Percentiles rank a stretch among this genome's conserved stretches.
Evolutionary conservation across 2,797 vertebrate species (phyloP).

Genomic region (Pseudocheirus occidentalis): DNA sequence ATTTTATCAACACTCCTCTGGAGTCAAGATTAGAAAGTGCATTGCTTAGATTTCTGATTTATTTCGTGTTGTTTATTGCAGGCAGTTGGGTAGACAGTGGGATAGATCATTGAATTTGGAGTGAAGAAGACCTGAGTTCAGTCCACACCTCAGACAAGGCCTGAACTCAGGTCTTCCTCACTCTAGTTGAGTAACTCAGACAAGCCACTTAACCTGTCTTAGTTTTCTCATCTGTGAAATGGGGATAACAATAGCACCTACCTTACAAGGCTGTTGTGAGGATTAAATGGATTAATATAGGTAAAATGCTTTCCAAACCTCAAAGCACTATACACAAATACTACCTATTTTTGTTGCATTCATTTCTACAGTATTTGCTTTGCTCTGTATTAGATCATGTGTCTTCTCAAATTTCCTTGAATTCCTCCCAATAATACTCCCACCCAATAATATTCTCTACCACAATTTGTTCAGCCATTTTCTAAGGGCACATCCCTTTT

Average conservation of each 20-base stretch:
- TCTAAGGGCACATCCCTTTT: neutral
- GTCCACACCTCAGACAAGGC: too few relatives aligned
- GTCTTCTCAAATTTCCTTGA: neutral
- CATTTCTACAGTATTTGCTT: neutral
- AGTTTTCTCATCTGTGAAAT: neutral
- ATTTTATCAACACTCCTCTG: neutral
- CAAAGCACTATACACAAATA: neutral
- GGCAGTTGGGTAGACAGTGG: neutral
- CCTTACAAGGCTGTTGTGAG: neutral
- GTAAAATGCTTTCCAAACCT: neutral
- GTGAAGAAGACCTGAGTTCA: neutral
- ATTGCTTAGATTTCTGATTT: neutral
- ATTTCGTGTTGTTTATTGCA: neutral
- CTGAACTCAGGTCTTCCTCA: neutral
- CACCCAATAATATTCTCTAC: neutral
- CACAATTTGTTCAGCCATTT: neutral
- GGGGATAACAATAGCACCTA: neutral
- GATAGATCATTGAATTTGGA: neutral
- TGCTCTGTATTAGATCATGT: neutral
- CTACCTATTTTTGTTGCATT: neutral
- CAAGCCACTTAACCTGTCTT: neutral
- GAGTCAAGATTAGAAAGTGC: neutral
- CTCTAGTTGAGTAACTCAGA: neutral
- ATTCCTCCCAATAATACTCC: neutral
- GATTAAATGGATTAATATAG: neutral